phyloP scores from a whole-genome alignment of 2,113 vertebrate genomes.

The Anguilla rostrata region DNA sequence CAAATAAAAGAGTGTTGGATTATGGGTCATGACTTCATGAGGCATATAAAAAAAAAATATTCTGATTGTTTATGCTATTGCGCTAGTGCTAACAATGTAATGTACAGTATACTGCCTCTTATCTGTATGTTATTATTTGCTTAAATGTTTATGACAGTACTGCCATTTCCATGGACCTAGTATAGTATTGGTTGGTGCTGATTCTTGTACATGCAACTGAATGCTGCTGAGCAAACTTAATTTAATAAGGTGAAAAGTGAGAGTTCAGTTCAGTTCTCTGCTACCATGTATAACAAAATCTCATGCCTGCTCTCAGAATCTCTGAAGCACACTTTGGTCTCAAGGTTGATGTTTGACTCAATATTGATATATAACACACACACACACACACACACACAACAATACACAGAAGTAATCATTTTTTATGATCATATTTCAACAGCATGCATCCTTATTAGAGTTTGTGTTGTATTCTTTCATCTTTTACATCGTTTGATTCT shows the following conservation, averaged over 20 bases:
- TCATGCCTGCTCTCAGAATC: no score
- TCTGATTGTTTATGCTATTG: not conserved
- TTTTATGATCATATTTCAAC: no score
- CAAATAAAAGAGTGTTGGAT: not conserved
- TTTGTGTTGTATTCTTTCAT: not conserved
- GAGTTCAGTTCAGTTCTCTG: no score
- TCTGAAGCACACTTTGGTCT: no score
- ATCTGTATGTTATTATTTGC: not conserved
- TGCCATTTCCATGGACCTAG: not conserved
- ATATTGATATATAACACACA: no score
- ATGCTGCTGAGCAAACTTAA: not conserved
- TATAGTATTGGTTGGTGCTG: not conserved
- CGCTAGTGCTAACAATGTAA: not conserved
- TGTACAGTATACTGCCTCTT: not conserved
- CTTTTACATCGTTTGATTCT: not conserved
- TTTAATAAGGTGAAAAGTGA: no score
- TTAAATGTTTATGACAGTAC: not conserved
- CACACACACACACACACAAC: no score
- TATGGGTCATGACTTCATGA: not conserved
- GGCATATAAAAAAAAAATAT: not conserved
- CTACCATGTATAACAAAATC: no score
- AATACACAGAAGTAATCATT: no score
- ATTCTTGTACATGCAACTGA: not conserved
- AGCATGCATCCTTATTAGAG: no score
- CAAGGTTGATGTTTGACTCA: no score